These are phyloP conservation scores for Crematogaster levior DNA, from an alignment of 2,888 invertebrate species.

Conservation along the genomic window DNA sequence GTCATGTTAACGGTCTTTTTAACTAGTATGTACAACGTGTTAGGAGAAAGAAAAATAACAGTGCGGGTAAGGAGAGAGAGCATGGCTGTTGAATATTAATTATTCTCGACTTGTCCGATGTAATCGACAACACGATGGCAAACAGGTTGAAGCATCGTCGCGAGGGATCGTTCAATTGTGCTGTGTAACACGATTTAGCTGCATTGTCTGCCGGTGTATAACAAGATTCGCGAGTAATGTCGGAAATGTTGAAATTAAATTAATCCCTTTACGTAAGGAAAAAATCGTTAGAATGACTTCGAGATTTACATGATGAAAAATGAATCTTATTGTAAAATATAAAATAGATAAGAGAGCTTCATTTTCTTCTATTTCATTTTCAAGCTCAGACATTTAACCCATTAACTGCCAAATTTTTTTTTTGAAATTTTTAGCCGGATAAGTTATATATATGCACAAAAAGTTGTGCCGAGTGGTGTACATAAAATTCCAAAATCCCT, in stretches of 20 bases:
- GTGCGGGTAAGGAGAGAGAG: slow-evolving; percentile 32
- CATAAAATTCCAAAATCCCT: too few relatives aligned
- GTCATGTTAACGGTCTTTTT: slow-evolving; percentile 63
- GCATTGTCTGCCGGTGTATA: neutral
- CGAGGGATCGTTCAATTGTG: neutral
- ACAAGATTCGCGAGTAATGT: neutral
- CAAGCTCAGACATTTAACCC: too few relatives aligned
- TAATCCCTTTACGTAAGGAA: neutral
- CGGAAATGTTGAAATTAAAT: neutral
- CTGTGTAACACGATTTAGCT: slow-evolving; percentile 14
- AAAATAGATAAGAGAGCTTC: neutral
- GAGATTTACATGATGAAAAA: neutral
- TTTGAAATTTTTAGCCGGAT: too few relatives aligned
- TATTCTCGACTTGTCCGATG: slow-evolving; percentile 32
- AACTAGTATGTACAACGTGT: slow-evolving; percentile 53
- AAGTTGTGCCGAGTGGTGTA: too few relatives aligned
- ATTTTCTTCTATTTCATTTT: too few relatives aligned
- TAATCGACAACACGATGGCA: slow-evolving; percentile 14
- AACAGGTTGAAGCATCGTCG: slow-evolving; percentile 4
- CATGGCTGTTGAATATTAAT: slow-evolving; percentile 67
- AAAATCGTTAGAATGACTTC: neutral
- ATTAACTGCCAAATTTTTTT: too few relatives aligned
- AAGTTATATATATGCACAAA: too few relatives aligned
- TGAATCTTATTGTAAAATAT: neutral
- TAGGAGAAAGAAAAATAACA: slow-evolving; percentile 44